Evolutionary conservation across 2,888 invertebrate genomes (phyloP), one percentile per base, ranked within the genome.

Genomic region (Amorpha juglandis): DNA sequence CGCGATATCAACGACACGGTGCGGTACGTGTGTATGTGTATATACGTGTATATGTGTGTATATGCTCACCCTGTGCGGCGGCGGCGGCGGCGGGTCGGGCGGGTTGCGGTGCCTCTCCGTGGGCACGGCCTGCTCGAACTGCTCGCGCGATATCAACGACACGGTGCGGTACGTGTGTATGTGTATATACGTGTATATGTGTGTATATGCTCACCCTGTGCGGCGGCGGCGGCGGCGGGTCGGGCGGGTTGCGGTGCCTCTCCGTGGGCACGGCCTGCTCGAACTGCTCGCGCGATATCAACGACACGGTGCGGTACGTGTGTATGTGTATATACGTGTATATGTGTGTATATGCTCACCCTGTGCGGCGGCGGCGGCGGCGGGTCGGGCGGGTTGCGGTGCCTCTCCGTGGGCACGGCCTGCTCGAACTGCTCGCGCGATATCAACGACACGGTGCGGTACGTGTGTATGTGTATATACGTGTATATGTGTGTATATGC

Each of bases 231-330:
- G 92, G 92, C 65, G 98, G 98, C 65, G 97, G 97, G 74, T 96
- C 95, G 78, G 96, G 95, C 21, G 96, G 97, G 86, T 96, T 96
- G 72, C 89, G 78, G 84, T 96, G 95, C 51, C 95, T 94, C 69
- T 96, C 96, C 8, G 92, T 90, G 1, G 95, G 94, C 75, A 94
- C 94, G 0, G 96, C 96, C 79, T 97, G 97, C 74, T 98, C 96
- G 90, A 98, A 98, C 83, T 96, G 96, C 82, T 97, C 98, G 84
- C 97, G 97, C 69, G 96, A 96, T 78, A 99, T 98, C 69, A 98
- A 91, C 73, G 97, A 98, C 52, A 99, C 97, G 0, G n/a, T n/a
- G n/a, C n/a, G n/a, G n/a, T n/a, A n/a, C n/a, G n/a, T n/a, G n/a
- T n/a, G n/a, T n/a, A n/a, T n/a, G n/a, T n/a, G n/a, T n/a, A n/a